Evolutionary conservation across 2,113 vertebrate genomes (phyloP).

Genomic region (Eptesicus fuscus): DNA sequence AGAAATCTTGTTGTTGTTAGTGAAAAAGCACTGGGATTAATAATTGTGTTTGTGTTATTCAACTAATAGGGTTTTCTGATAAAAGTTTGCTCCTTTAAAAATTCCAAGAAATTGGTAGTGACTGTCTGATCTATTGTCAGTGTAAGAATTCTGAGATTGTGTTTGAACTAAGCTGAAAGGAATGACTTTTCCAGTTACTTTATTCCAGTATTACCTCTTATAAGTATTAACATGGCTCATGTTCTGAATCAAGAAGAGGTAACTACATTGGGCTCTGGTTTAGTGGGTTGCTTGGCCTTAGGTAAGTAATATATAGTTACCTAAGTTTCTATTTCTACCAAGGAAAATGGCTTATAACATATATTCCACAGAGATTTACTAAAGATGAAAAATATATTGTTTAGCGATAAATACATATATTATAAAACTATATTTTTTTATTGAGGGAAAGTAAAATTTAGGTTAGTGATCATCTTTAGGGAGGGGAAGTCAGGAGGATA

Average conservation of each 20-base stretch:
- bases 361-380: not conserved
- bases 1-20: not conserved
- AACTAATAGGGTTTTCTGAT: not conserved
- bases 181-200: not conserved
- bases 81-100: not conserved
- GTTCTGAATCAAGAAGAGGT: not conserved
- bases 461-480: not conserved
- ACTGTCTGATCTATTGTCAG: not conserved
- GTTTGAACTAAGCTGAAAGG: not conserved
- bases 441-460: not conserved
- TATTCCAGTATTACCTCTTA: not conserved
- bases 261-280: not conserved
- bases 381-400: not conserved
- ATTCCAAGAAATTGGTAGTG: not conserved
- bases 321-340: not conserved
- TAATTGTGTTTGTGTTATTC: not conserved
- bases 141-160: not conserved
- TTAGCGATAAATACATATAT: not conserved
- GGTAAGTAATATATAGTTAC: not conserved
- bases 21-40: not conserved
- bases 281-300: not conserved
- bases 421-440: not conserved
- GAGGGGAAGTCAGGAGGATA: not conserved
- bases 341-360: not conserved
- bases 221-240: not conserved